Base-by-base conservation (phyloP, 2,888 invertebrate species). In the Piscicola geometra region DNA sequence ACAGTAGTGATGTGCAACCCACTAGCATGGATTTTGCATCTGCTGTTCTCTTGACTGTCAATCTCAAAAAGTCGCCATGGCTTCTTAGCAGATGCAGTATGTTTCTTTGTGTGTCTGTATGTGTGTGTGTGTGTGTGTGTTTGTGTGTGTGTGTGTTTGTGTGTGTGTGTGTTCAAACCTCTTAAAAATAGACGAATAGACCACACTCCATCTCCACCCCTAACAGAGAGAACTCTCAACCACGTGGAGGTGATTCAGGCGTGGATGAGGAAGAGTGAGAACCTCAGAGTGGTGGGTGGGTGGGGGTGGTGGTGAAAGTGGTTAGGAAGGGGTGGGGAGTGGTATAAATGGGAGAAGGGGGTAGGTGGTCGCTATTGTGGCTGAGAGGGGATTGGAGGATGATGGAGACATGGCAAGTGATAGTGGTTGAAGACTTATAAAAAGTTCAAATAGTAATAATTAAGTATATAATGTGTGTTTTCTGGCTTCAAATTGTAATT, bases 71-170 rank as follows among this genome's bases (percentile, higher is more conserved):
- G 68, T 76, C 76, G 5, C 76, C 76, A 35, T 76, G 76, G 76
- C 72, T 76, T 25, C 73, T 76, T 12, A 73, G 76, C 47, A 72
- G 76, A 72, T 76, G 76, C 73, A 76, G 76, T 76, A 56, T 64
- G 76, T 32, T 30, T 70, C 30, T 28, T 52, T 32, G 50, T 50
- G 50, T 52, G 30, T 71, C 1, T 71, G 28, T 71, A 18, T 15
- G 25, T 71, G 50, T 71, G 30, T 28, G 21, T 35, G 69, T 33
- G 21, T 83, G 82, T 18, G 25, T 36, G 35, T 71, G 47, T 52
- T 25, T 71, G 28, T 71, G 50, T 71, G 3, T 71, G 15, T 41
- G 30, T 5, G 50, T 50, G n/a, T 18, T 1, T 71, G n/a, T 5
- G 1, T 50, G 71, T 71, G 30, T 50, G 47, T 50, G 15, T 50